phyloP scores from a whole-genome alignment of 2,888 invertebrate species.

The Rhabditoides inermis region DNA sequence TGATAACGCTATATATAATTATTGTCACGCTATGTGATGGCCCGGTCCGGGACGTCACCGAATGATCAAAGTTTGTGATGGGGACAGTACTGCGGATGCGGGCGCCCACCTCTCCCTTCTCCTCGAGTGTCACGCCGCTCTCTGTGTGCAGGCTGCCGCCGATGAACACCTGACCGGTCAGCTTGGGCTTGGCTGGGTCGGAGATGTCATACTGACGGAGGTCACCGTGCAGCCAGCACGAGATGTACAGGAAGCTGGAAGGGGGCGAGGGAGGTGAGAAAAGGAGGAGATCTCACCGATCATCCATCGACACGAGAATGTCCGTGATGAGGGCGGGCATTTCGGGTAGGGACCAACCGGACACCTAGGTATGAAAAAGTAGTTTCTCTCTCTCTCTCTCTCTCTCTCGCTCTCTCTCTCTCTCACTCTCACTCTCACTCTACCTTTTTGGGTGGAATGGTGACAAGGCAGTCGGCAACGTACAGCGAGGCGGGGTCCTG shows the following conservation, averaged over 20 bases:
- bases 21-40: too few relatives aligned
- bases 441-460: constrained; percentile 21
- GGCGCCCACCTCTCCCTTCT: too few relatives aligned
- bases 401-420: too few relatives aligned
- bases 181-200: constrained; percentile 70
- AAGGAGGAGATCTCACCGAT: constrained; percentile 61
- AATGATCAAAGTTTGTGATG: too few relatives aligned
- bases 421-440: neutral
- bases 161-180: constrained; percentile 70
- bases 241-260: constrained; percentile 74
- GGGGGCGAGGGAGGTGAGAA: too few relatives aligned
- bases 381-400: constrained; percentile 56
- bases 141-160: constrained; percentile 74
- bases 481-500: neutral
- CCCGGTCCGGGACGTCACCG: too few relatives aligned
- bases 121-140: constrained; percentile 68
- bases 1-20: too few relatives aligned
- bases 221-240: constrained; percentile 85
- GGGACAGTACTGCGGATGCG: too few relatives aligned
- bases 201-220: constrained; percentile 87
- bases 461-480: constrained; percentile 3
- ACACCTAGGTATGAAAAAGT: constrained; percentile 61
- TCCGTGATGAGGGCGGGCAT: constrained; percentile 83
- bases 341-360: constrained; percentile 65
- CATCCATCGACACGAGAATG: constrained; percentile 85